These are phyloP conservation scores for Peromyscus polionotus DNA, from an alignment of 2,113 vertebrate genomes.

Conservation along the genomic window DNA sequence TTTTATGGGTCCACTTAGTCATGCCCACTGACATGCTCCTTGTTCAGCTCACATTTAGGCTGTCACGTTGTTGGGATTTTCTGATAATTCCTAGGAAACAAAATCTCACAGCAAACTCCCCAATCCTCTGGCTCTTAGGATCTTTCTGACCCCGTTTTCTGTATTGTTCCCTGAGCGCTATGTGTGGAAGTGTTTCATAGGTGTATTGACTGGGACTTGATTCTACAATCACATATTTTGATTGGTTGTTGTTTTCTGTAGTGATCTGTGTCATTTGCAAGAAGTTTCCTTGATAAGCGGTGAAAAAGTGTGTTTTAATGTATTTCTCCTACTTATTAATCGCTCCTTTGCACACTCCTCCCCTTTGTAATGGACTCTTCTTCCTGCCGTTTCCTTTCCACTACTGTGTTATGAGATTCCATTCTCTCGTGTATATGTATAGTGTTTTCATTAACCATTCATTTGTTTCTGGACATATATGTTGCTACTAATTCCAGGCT, in stretches of 20 bases:
- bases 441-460: background rate
- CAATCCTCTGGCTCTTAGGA: background rate
- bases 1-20: background rate
- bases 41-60: background rate
- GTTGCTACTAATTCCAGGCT: background rate
- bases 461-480: background rate
- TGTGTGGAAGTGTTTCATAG: too few species aligned
- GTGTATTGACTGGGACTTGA: too few species aligned
- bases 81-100: background rate
- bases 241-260: too few species aligned
- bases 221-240: background rate
- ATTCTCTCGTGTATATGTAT: background rate
- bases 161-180: background rate
- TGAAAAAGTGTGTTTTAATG: background rate
- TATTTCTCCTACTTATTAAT: too few species aligned
- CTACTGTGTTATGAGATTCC: too few species aligned
- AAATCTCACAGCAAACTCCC: too few species aligned
- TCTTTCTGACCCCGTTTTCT: background rate
- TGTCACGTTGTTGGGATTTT: background rate
- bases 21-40: background rate
- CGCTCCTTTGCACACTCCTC: too few species aligned
- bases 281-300: too few species aligned
- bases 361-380: too few species aligned
- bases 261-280: background rate
- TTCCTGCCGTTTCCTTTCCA: background rate